Evolutionary conservation across 1,140 invertebrate species (phyloP).

Genomic region (Diorhabda sublineata): DNA sequence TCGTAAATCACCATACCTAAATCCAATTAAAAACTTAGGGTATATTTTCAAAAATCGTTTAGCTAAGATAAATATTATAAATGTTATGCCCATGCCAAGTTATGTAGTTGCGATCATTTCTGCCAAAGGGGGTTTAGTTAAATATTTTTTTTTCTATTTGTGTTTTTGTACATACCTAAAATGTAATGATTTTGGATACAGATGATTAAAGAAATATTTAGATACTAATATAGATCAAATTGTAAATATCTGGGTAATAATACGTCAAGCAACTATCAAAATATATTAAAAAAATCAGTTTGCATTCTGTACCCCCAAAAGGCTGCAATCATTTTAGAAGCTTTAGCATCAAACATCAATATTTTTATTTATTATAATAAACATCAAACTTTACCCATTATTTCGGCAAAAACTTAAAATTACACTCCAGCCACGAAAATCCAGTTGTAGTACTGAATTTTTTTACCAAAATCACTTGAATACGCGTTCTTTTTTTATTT

Average conservation of each 20-base stretch:
- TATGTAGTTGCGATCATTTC: too few species aligned
- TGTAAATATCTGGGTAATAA: neutral
- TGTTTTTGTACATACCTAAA: too few species aligned
- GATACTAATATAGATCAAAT: neutral
- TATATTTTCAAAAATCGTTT: too few species aligned
- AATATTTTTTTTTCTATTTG: too few species aligned
- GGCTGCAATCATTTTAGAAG: neutral
- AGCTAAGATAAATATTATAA: too few species aligned
- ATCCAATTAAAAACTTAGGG: too few species aligned
- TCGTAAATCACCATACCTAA: too few species aligned
- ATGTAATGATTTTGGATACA: neutral
- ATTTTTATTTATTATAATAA: neutral
- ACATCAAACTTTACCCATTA: constrained; percentile 30
- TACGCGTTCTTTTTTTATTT: constrained; percentile 27
- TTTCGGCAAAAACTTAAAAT: constrained; percentile 1
- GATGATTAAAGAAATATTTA: neutral
- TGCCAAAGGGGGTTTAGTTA: too few species aligned
- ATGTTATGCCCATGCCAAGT: too few species aligned
- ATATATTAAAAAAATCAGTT: neutral
- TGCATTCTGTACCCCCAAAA: neutral
- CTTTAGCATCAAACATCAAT: neutral
- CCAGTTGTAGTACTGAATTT: constrained; percentile 24
- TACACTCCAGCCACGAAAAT: constrained; percentile 6
- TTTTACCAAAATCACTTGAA: neutral
- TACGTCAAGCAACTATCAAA: constrained; percentile 14